phyloP scores from a whole-genome alignment of 37 sponge, comb jelly and placozoan species.

The Eunapius fragilis region DNA sequence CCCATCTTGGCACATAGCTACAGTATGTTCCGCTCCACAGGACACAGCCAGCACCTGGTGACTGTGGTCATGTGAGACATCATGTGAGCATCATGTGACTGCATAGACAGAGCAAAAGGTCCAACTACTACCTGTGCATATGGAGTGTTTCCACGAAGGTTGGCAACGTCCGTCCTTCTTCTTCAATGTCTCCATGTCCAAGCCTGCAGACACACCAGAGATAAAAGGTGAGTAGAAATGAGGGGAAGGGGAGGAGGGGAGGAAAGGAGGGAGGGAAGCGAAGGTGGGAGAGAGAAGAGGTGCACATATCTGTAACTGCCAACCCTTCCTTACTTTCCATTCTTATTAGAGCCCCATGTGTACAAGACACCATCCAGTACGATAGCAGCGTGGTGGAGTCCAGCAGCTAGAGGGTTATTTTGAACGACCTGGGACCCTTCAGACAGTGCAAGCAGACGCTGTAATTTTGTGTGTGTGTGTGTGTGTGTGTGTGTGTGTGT shows the following conservation, averaged over 20 bases:
- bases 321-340: slow-evolving; percentile 75
- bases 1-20: slow-evolving; percentile 84
- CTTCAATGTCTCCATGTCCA: slow-evolving; percentile 79
- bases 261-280: too few species aligned
- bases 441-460: slow-evolving; percentile 1
- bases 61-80: slow-evolving; percentile 17
- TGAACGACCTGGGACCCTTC: slow-evolving; percentile 51
- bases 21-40: slow-evolving; percentile 88
- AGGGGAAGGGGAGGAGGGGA: too few species aligned
- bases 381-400: slow-evolving; percentile 68
- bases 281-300: neutral
- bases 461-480: neutral
- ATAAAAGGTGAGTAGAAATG: too few species aligned
- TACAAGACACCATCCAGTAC: slow-evolving; percentile 59
- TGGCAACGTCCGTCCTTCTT: slow-evolving; percentile 37
- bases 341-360: slow-evolving; percentile 82
- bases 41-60: slow-evolving; percentile 81
- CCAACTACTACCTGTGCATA: slow-evolving; percentile 49
- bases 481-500: too few species aligned
- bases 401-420: slow-evolving; percentile 47
- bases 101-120: neutral
- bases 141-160: slow-evolving; percentile 72
- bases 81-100: neutral
- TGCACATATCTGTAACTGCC: neutral
- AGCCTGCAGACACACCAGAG: slow-evolving; percentile 26